These are phyloP conservation scores for Tanypteryx hageni DNA, from an alignment of 2,888 invertebrate species.

Conservation along the genomic window DNA sequence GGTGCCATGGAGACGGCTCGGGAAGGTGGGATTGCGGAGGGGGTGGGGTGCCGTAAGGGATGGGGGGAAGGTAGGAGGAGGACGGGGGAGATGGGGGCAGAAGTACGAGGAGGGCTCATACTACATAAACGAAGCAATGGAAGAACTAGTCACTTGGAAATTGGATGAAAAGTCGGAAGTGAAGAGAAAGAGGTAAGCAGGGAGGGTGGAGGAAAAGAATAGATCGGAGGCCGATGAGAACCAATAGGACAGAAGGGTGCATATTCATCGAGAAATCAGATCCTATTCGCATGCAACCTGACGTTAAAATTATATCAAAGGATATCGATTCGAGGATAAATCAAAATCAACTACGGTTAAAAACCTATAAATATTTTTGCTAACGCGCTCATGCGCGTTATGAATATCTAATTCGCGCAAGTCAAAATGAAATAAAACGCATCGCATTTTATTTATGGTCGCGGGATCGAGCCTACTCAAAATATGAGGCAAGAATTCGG, in stretches of 20 bases:
- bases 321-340: neutral
- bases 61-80: neutral
- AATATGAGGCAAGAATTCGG: no score
- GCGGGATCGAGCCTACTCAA: no score
- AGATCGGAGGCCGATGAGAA: no score
- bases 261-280: neutral
- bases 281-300: neutral
- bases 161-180: no score
- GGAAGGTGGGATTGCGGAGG: neutral
- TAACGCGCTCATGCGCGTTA: neutral
- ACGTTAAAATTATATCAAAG: neutral
- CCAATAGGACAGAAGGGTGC: neutral
- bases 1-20: neutral
- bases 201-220: no score
- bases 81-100: neutral
- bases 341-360: neutral
- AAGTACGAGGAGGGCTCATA: neutral
- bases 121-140: neutral
- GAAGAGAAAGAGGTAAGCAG: no score
- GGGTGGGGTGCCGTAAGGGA: neutral
- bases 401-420: no score
- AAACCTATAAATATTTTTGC: conserved; percentile 1
- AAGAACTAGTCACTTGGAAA: neutral
- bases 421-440: no score
- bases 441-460: no score